Base-by-base conservation (phyloP, 2,888 invertebrate species). In the Harpagoxenus sublaevis region DNA sequence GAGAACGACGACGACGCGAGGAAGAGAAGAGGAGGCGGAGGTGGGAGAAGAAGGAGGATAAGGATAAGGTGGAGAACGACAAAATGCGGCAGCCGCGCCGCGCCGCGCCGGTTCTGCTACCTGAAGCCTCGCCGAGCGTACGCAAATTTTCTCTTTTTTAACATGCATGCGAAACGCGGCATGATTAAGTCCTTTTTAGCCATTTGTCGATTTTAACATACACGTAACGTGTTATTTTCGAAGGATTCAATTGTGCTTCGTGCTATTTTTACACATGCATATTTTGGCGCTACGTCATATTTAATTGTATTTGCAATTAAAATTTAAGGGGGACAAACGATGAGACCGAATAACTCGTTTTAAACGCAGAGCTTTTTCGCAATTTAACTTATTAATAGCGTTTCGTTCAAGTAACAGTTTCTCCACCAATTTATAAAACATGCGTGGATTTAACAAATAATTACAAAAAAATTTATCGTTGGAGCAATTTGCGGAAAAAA, bases 81-180 rank as follows among this genome's bases (percentile, higher is more conserved):
- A 90, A 89, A 89, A 89, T 87, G 88, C 87, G 88, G 83, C 89
- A 87, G 87, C 89, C 85, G 77, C 42, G 35, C 35, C 85, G 77
- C 42, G 35, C 35, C 5, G 35, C 91, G 89, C 86, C 84, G 86
- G 89, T 91, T 90, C 86, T 88, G 91, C 91, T 90, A 91, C 90
- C 91, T 90, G 90, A 90, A 89, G 84, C 85, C 66, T 81, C 84
- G 84, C 85, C 73, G 84, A 70, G 84, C 70, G 68, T 75, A 83
- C 68, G 87, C 87, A 73, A 42, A 63, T 77, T 75, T 60, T 89
- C 87, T 88, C 87, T 82, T 83, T 62, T 70, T 73, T 70, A 71
- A 48, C 57, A 1, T 23, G 57, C 28, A 48, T 60, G 39, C 60
- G 48, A 60, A 60, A 42, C 82, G 88, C 83, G 68, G 86, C 84